These are phyloP conservation scores for Microcaecilia unicolor DNA, from an alignment of 2,797 vertebrate genomes.

Conservation along the genomic window DNA sequence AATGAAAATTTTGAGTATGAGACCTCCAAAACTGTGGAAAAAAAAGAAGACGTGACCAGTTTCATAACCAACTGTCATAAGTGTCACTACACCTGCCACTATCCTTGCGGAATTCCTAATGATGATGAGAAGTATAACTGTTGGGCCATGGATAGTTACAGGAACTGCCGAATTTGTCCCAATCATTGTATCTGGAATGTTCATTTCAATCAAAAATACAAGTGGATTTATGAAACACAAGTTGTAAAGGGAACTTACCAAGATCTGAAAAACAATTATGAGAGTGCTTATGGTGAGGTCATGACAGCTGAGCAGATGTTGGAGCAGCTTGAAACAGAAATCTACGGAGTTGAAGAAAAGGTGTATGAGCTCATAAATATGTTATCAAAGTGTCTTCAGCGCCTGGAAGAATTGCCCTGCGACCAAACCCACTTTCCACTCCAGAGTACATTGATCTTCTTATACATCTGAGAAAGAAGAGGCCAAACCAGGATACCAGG, in stretches of 20 bases:
- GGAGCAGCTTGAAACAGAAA: background rate
- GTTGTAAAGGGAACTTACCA: conserved; percentile 6
- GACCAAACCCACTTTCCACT: conserved; percentile 13
- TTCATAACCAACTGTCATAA: background rate
- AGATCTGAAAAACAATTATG: conserved; percentile 15
- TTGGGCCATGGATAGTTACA: background rate
- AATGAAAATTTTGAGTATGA: conserved; percentile 3
- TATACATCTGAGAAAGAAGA: conserved; percentile 15
- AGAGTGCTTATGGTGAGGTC: background rate
- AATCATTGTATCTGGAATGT: conserved; percentile 7
- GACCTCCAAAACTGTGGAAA: background rate
- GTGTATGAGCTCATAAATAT: background rate
- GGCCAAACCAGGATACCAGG: background rate
- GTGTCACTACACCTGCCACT: background rate
- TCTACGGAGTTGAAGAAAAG: background rate
- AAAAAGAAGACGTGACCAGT: fast-evolving
- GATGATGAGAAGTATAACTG: background rate
- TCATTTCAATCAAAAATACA: conserved; percentile 16
- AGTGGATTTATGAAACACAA: background rate
- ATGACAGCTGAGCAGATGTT: background rate
- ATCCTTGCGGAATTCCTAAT: background rate
- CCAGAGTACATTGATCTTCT: conserved; percentile 29
- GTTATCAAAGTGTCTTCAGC: background rate
- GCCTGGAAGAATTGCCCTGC: conserved; percentile 25
- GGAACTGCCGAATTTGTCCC: conserved; percentile 4